Percentiles rank a stretch among this genome's conserved stretches.
phyloP scores from a whole-genome alignment of 2,113 vertebrate genomes.

The Aplodontia rufa region DNA sequence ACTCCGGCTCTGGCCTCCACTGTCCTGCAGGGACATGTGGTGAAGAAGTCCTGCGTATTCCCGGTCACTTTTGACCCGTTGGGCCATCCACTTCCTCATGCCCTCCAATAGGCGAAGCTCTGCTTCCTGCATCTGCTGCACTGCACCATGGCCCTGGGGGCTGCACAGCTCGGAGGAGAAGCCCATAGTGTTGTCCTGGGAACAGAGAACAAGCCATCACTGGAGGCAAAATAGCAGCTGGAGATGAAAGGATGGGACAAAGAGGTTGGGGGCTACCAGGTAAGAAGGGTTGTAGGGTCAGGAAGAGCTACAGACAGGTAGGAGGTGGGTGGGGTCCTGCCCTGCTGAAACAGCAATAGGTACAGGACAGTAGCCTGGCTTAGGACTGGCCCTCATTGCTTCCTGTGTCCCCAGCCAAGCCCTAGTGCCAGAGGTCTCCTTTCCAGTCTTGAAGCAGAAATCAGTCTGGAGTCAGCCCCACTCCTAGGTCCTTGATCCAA shows the following conservation, averaged over 20 bases:
- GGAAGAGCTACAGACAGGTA: too few species aligned
- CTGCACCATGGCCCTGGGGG: conserved; percentile 88
- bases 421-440: not conserved
- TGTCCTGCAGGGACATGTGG: conserved; percentile 93
- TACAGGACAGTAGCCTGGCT: not conserved
- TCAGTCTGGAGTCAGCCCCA: not conserved
- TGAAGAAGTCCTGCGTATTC: conserved; percentile 94
- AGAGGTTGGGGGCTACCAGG: not conserved
- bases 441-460: not conserved
- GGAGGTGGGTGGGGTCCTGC: not conserved
- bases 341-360: not conserved
- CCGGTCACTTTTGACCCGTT: conserved; percentile 93
- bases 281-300: fast-evolving
- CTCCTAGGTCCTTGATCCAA: not conserved
- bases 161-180: conserved; percentile 92
- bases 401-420: not conserved
- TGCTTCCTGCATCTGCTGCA: conserved; percentile 92
- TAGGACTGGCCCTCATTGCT: not conserved
- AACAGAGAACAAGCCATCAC: not conserved
- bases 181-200: conserved; percentile 84
- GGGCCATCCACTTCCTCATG: conserved; percentile 97
- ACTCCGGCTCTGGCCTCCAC: conserved; percentile 79
- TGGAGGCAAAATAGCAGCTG: not conserved
- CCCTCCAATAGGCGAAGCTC: conserved; percentile 96
- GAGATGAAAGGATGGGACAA: conserved; percentile 43